Conservation (phyloP, 2,797 vertebrate species). For the Parambassis ranga region DNA sequence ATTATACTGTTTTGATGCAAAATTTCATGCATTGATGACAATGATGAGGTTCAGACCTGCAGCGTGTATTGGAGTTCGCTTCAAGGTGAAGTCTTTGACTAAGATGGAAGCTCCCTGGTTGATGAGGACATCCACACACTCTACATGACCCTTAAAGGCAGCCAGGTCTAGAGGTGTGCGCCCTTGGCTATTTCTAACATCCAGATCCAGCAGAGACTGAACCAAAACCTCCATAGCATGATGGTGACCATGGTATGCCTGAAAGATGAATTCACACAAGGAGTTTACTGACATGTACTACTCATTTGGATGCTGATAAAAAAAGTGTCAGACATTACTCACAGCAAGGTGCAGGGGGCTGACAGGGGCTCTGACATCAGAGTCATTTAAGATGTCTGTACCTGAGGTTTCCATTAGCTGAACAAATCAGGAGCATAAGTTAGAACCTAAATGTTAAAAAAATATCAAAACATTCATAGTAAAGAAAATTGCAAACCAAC, state of each 20-base stretch:
- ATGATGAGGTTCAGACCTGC: slow-evolving; percentile 85
- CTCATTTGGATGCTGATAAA: background rate
- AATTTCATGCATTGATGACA: too few species aligned
- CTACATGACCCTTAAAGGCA: slow-evolving; percentile 94
- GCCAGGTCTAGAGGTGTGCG: slow-evolving; percentile 94
- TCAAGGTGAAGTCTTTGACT: slow-evolving; percentile 94
- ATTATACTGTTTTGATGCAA: too few species aligned
- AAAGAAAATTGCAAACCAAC: slow-evolving; percentile 55
- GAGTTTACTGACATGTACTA: background rate
- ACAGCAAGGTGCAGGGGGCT: slow-evolving; percentile 97
- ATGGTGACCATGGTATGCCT: slow-evolving; percentile 98
- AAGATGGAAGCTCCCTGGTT: slow-evolving; percentile 97
- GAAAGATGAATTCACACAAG: background rate
- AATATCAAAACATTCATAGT: background rate
- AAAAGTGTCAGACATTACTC: slow-evolving; percentile 72
- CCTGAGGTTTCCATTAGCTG: slow-evolving; percentile 98
- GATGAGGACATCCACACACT: slow-evolving; percentile 97
- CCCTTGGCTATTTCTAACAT: slow-evolving; percentile 92
- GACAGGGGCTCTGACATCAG: slow-evolving; percentile 90
- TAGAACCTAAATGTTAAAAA: background rate
- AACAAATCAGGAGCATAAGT: slow-evolving; percentile 49
- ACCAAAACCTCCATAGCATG: slow-evolving; percentile 96
- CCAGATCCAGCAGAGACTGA: slow-evolving; percentile 94
- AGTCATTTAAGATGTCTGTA: slow-evolving; percentile 92
- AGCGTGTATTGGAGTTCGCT: slow-evolving; percentile 95